Conservation (phyloP, 2,888 invertebrate species). For the Girardia tigrina region DNA sequence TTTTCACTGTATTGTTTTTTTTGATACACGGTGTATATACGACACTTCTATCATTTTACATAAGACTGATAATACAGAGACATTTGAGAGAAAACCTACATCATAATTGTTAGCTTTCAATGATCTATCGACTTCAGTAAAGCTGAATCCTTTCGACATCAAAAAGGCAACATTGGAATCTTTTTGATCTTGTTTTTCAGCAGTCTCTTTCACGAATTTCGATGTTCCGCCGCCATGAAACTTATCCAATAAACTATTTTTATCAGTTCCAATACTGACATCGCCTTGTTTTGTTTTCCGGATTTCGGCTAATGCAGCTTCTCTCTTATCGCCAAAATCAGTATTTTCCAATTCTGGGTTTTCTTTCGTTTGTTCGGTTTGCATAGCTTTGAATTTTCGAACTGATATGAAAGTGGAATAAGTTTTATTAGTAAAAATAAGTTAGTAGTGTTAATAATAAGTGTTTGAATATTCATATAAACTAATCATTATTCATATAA, state of each 20-base stretch:
- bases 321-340: background rate
- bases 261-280: background rate
- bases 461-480: too few relatives aligned
- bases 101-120: background rate
- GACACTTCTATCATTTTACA: too few relatives aligned
- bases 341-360: background rate
- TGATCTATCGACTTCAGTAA: background rate
- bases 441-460: too few relatives aligned
- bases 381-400: background rate
- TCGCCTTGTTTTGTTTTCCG: background rate
- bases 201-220: background rate
- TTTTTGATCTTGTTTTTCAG: slow-evolving; percentile 19
- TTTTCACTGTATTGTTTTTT: too few relatives aligned
- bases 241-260: background rate
- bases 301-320: background rate
- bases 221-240: background rate
- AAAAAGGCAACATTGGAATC: slow-evolving; percentile 11
- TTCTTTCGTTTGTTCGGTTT: background rate
- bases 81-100: too few relatives aligned
- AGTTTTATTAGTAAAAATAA: too few relatives aligned
- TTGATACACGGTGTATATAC: too few relatives aligned
- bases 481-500: too few relatives aligned
- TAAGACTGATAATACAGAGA: too few relatives aligned
- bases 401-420: too few relatives aligned
- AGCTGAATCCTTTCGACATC: background rate